Conservation (phyloP, 2,888 invertebrate species). For the Phaonia tiefii region DNA sequence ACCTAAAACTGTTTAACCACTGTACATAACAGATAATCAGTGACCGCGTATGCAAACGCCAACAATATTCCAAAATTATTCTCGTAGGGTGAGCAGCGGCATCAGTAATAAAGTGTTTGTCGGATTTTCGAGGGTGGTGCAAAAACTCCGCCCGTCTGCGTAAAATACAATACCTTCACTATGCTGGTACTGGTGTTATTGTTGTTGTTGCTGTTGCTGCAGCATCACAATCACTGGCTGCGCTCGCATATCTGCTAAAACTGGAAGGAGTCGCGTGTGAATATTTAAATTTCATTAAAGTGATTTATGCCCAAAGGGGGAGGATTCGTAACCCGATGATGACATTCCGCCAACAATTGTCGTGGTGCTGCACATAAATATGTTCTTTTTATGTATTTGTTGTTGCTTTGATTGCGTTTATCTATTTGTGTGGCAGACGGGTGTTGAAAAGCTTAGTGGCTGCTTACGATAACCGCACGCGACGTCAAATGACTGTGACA, state of each 20-base stretch:
- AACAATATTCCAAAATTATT: too few species aligned
- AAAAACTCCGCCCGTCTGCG: slow-evolving; percentile 51
- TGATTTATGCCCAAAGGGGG: slow-evolving; percentile 64
- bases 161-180: too few species aligned
- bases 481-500: slow-evolving; percentile 4
- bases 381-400: slow-evolving; percentile 26
- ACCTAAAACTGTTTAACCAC: too few species aligned
- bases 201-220: too few species aligned
- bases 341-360: slow-evolving; percentile 51
- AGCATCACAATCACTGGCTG: background rate
- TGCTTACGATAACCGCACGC: slow-evolving; percentile 47
- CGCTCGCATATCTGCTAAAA: background rate
- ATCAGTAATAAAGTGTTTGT: slow-evolving; percentile 9
- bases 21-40: too few species aligned
- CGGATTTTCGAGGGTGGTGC: slow-evolving; percentile 44
- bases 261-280: slow-evolving; percentile 60
- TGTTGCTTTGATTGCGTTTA: background rate
- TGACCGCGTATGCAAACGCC: too few species aligned
- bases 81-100: slow-evolving; percentile 8
- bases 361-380: slow-evolving; percentile 50
- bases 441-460: slow-evolving; percentile 58
- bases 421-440: slow-evolving; percentile 24
- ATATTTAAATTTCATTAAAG: slow-evolving; percentile 65
- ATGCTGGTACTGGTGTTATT: too few species aligned
- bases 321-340: slow-evolving; percentile 46